Percentiles rank a stretch among this genome's conserved stretches.
phyloP scores from a whole-genome alignment of 2,113 vertebrate genomes.

The Pachypanchax playfairii region DNA sequence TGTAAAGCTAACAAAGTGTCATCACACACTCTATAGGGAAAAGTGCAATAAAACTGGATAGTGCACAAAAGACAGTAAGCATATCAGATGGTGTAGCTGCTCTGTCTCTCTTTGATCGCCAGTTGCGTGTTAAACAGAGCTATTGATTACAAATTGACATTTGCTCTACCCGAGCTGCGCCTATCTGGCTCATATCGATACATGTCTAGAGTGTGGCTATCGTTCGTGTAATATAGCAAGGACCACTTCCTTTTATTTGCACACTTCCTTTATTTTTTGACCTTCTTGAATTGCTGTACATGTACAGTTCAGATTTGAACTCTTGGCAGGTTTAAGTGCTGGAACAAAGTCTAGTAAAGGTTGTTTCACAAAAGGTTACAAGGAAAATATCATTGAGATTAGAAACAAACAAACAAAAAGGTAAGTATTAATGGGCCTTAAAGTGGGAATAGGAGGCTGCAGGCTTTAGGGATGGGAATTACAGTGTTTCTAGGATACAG shows the following conservation, averaged over 20 bases:
- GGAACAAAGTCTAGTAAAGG: background rate
- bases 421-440: background rate
- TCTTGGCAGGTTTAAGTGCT: background rate
- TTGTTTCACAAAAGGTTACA: background rate
- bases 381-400: background rate
- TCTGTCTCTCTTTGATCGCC: constrained; percentile 52
- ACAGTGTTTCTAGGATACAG: too few species aligned
- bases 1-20: constrained; percentile 50
- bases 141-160: constrained; percentile 66
- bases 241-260: constrained; percentile 30
- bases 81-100: constrained; percentile 23
- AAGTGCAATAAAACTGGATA: constrained; percentile 21
- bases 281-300: background rate
- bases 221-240: constrained; percentile 32
- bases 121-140: constrained; percentile 39
- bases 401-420: background rate
- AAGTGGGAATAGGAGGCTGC: too few species aligned
- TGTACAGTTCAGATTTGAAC: background rate
- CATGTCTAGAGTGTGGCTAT: constrained; percentile 35
- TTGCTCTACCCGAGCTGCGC: constrained; percentile 38
- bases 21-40: constrained; percentile 20
- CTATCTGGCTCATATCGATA: constrained; percentile 35
- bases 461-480: too few species aligned
- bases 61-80: constrained; percentile 19
- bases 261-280: constrained; percentile 5